phyloP scores from a whole-genome alignment of 2,888 invertebrate genomes.

The Ypsolopha scabrella region DNA sequence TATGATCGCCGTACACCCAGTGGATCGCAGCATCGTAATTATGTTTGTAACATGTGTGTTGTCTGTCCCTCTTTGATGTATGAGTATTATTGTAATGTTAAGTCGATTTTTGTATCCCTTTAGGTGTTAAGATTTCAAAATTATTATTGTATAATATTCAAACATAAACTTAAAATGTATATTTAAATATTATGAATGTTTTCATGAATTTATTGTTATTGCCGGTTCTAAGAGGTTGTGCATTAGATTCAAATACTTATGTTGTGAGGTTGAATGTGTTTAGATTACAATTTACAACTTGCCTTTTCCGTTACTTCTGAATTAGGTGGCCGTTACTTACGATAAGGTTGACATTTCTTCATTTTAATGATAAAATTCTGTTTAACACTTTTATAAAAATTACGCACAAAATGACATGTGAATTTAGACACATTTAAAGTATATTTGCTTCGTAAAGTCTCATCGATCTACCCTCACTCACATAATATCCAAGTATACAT shows the following conservation, averaged over 20 bases:
- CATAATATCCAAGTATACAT: not conserved
- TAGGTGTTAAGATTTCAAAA: slow-evolving; percentile 59
- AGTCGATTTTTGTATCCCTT: slow-evolving; percentile 56
- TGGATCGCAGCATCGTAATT: not conserved
- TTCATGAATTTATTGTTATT: slow-evolving; percentile 39
- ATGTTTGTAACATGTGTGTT: slow-evolving; percentile 1
- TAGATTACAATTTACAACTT: not conserved
- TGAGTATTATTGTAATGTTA: slow-evolving; percentile 60
- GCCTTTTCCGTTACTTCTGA: slow-evolving; percentile 10
- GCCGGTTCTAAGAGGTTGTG: slow-evolving; percentile 53
- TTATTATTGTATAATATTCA: slow-evolving; percentile 56
- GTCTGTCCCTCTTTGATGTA: slow-evolving; percentile 20
- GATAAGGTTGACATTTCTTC: slow-evolving; percentile 28
- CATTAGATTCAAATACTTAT: slow-evolving; percentile 14
- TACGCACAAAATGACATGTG: slow-evolving; percentile 10
- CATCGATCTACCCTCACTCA: not conserved
- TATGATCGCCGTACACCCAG: not conserved
- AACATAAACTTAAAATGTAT: slow-evolving; percentile 15
- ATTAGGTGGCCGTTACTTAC: slow-evolving; percentile 23
- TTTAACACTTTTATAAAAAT: slow-evolving; percentile 6
- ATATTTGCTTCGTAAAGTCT: not conserved
- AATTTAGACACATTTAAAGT: not conserved
- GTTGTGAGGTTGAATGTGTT: slow-evolving; percentile 1
- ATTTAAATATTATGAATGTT: slow-evolving; percentile 11
- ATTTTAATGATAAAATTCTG: slow-evolving; percentile 9